Percentiles rank a stretch among this genome's conserved stretches.
phyloP scores from a whole-genome alignment of 2,113 vertebrate species.

The Cynocephalus volans region DNA sequence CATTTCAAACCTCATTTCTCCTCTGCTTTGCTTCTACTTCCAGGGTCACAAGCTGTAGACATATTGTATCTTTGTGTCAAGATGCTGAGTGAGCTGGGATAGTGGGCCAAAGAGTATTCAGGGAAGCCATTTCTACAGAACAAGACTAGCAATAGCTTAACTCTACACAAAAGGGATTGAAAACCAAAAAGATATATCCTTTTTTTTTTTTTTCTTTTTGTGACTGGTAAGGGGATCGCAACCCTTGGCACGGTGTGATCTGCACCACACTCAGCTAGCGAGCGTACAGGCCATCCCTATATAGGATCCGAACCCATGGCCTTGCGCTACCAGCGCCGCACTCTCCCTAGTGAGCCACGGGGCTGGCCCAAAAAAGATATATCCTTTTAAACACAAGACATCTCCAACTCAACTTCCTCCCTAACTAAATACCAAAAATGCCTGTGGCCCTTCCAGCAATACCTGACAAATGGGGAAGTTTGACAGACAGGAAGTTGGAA shows the following conservation, averaged over 20 bases:
- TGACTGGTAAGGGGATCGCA: too few relatives aligned
- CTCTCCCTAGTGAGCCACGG: too few relatives aligned
- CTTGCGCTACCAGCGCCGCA: too few relatives aligned
- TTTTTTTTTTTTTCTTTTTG: too few relatives aligned
- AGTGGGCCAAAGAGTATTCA: neutral
- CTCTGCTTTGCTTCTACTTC: neutral
- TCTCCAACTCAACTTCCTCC: neutral
- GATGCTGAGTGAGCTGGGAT: neutral
- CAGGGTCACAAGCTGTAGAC: neutral
- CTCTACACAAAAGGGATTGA: neutral
- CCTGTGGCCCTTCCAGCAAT: neutral
- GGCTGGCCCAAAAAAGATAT: neutral
- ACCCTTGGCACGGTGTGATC: too few relatives aligned
- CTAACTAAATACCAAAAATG: neutral
- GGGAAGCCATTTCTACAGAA: neutral
- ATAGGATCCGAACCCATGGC: too few relatives aligned
- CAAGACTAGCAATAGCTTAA: neutral
- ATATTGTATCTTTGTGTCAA: neutral
- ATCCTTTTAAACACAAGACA: neutral
- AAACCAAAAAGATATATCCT: neutral
- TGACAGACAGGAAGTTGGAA: neutral
- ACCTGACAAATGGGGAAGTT: neutral
- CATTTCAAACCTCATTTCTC: neutral
- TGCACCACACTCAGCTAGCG: too few relatives aligned
- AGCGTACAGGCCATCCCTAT: too few relatives aligned